Evolutionary conservation across 1,140 invertebrate genomes (phyloP).

Genomic region (Cyphomyrmex costatus): DNA sequence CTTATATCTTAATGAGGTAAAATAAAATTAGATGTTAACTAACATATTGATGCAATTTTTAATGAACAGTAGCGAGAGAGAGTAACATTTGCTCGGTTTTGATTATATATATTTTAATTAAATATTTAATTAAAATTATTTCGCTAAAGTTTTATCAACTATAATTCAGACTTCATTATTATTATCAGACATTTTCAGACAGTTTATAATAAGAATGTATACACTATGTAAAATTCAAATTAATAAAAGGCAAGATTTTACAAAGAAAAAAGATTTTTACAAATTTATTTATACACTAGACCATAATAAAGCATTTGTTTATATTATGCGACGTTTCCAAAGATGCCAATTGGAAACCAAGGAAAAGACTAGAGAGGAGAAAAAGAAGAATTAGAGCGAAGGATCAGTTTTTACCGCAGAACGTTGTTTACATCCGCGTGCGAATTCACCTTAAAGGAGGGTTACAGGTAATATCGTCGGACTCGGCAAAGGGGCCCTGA

Average conservation of each 20-base stretch:
- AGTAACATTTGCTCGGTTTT: no score
- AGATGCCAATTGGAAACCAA: not conserved
- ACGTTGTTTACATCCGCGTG: conserved; percentile 65
- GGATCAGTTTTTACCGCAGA: conserved; percentile 42
- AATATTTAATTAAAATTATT: no score
- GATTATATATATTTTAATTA: no score
- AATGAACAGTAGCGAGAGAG: no score
- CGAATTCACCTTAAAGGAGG: conserved; percentile 78
- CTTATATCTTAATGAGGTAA: not conserved
- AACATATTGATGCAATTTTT: no score
- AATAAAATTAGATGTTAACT: not conserved
- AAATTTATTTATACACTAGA: not conserved
- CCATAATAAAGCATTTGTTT: not conserved
- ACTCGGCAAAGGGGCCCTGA: conserved; percentile 81
- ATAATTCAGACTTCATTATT: no score
- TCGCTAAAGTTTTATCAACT: no score
- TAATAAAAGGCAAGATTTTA: not conserved
- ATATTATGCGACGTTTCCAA: not conserved
- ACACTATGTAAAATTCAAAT: not conserved
- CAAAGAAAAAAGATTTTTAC: not conserved
- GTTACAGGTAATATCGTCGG: conserved; percentile 79
- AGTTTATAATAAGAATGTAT: not conserved
- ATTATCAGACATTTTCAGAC: no score
- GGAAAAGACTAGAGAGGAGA: not conserved
- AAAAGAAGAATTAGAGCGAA: not conserved